Evolutionary conservation across 2,797 vertebrate genomes (phyloP), one percentile per base, ranked within the genome.

Genomic region (Sebastes matsubarae): DNA sequence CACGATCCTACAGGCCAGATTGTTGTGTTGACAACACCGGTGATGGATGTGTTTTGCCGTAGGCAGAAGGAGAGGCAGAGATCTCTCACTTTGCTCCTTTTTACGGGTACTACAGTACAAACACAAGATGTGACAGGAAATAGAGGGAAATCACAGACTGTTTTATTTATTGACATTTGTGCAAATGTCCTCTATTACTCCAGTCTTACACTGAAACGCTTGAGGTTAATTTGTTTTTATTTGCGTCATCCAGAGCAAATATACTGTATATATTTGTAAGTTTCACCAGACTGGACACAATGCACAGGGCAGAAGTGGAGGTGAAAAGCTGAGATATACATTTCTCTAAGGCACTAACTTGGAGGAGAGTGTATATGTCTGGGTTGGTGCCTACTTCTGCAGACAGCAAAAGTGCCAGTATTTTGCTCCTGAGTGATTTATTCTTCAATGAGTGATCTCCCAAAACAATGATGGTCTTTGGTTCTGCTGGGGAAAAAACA

Each of bases 21-120:
- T 89, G 91, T 94, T 89, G 81, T 88, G 87, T 87, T 92, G 93
- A 94, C 93, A 93, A 79, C 77, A 75, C 61, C 58, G 25, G 78
- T 94, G 93, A 95, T 90, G 91, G 92, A 95, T 94, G 87, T 52
- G 24, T 84, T 90, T 89, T 46, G 77, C 90, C 89, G 84, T 73
- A 76, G 79, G 80, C 58, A 27, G 32, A 65, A 52, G 24, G 46
- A 79, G 80, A 82, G 67, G 78, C 59, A 75, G 70, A 80, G 68
- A 89, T 81, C 71, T 89, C 82, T 86, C 87, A 82, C 68, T 89
- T 81, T 84, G 70, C 76, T 81, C 20, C 57, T 50, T 81, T 83
- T 76, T 69, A 20, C 4, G 0, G 42, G 29, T 30, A 46, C 52
- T 75, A 30, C 25, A 22, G 38, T 61, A 14, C 38, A 75, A 84